Conservation (phyloP, 1,140 invertebrate species). For the Periplaneta americana region DNA sequence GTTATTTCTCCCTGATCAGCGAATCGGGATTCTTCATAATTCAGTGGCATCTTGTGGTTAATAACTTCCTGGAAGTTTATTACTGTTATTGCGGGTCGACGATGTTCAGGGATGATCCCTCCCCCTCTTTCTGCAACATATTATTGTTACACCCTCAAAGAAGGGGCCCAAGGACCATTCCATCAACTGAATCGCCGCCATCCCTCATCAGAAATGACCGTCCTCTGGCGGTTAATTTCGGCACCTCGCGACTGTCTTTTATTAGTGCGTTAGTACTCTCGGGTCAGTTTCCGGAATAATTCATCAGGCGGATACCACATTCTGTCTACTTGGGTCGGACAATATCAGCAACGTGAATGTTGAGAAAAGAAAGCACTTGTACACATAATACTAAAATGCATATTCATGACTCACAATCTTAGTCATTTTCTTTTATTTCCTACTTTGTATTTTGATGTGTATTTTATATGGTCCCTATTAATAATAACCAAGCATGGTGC, state of each 20-base stretch:
- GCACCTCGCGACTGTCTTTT: background rate
- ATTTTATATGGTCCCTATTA: too few relatives aligned
- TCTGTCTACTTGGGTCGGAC: too few relatives aligned
- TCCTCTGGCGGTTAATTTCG: background rate
- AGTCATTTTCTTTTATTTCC: too few relatives aligned
- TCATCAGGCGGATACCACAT: too few relatives aligned
- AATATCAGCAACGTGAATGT: too few relatives aligned
- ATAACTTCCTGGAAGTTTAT: background rate
- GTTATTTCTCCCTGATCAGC: too few relatives aligned
- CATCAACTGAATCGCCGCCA: background rate
- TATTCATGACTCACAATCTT: too few relatives aligned
- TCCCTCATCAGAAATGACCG: background rate
- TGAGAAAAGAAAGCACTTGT: too few relatives aligned
- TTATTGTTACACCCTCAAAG: background rate
- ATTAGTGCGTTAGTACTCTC: background rate
- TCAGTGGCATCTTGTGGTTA: background rate
- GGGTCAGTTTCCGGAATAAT: background rate
- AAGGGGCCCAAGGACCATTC: too few relatives aligned
- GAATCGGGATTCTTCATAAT: background rate
- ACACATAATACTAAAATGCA: too few relatives aligned
- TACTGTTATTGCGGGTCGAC: background rate
- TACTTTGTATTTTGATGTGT: too few relatives aligned
- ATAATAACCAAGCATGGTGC: too few relatives aligned
- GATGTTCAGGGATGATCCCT: background rate
- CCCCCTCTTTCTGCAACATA: background rate